Evolutionary conservation across 2,113 vertebrate species (phyloP).

Genomic region (Lamprotornis superbus): DNA sequence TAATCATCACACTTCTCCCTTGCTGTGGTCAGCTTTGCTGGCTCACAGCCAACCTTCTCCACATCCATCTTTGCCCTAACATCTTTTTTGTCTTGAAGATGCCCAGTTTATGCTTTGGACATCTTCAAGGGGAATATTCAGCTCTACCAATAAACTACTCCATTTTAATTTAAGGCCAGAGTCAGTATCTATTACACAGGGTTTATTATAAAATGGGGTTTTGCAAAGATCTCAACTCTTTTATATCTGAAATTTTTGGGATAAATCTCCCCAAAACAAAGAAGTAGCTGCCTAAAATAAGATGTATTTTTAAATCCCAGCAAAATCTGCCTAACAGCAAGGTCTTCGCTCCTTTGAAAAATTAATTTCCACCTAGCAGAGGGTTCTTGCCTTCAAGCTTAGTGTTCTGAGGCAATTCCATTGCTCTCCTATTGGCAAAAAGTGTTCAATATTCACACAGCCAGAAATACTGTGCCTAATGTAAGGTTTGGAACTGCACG

Average conservation of each 20-base stretch:
- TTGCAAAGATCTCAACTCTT: background rate
- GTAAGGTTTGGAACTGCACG: rapidly evolving
- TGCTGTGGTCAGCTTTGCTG: background rate
- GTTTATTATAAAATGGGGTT: background rate
- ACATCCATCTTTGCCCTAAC: background rate
- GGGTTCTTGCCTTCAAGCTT: background rate
- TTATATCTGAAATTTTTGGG: background rate
- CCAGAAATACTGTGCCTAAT: background rate
- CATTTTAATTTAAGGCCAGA: background rate
- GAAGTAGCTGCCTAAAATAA: background rate
- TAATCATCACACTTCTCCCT: background rate
- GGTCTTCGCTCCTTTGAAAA: background rate
- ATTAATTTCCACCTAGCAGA: background rate
- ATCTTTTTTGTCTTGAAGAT: background rate
- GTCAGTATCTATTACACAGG: background rate
- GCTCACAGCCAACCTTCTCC: background rate
- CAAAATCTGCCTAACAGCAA: background rate
- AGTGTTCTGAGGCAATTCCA: background rate
- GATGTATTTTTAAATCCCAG: background rate
- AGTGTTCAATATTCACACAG: background rate
- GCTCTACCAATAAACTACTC: background rate
- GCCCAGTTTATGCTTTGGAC: background rate
- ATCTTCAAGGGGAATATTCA: background rate
- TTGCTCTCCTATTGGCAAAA: background rate
- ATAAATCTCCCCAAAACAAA: background rate